A percentile compares a stretch with the other conserved stretches of the same genome.
Conservation (phyloP, 2,888 invertebrate species). For the Phymatocera aterrima region DNA sequence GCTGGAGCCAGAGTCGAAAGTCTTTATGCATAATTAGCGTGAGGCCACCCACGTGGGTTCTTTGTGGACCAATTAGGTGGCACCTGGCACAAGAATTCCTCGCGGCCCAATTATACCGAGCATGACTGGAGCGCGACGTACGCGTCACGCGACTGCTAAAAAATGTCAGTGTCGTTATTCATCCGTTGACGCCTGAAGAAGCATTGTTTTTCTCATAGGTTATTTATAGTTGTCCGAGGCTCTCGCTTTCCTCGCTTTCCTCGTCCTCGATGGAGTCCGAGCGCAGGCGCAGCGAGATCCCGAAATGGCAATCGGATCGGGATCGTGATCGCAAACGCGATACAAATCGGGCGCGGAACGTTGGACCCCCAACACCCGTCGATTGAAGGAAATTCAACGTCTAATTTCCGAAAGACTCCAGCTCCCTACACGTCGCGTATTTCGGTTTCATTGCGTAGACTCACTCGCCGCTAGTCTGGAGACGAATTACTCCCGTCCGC, state of each 20-base stretch:
- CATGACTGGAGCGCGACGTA: neutral
- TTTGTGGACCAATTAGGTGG: constrained; percentile 60
- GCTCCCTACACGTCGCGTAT: constrained; percentile 16
- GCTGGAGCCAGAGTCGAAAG: constrained; percentile 28
- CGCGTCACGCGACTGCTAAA: constrained; percentile 31
- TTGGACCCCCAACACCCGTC: neutral
- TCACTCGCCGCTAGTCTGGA: neutral
- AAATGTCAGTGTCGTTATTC: constrained; percentile 40
- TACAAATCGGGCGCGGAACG: neutral
- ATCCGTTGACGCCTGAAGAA: constrained; percentile 39
- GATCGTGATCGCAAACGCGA: too few relatives aligned
- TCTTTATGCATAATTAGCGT: constrained; percentile 47
- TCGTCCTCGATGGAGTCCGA: too few relatives aligned
- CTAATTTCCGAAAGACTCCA: constrained; percentile 1
- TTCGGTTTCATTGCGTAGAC: constrained; percentile 21
- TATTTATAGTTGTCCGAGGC: constrained; percentile 34
- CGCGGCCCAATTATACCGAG: constrained; percentile 60
- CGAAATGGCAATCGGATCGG: constrained; percentile 2
- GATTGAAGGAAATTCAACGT: neutral
- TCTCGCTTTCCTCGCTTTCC: neutral
- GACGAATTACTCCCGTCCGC: neutral
- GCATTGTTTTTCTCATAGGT: constrained; percentile 28
- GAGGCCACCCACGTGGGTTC: constrained; percentile 57
- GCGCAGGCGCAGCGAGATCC: neutral
- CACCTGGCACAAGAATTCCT: constrained; percentile 58